Conservation (phyloP, 1,140 invertebrate genomes). For the Drosophila novamexicana region DNA sequence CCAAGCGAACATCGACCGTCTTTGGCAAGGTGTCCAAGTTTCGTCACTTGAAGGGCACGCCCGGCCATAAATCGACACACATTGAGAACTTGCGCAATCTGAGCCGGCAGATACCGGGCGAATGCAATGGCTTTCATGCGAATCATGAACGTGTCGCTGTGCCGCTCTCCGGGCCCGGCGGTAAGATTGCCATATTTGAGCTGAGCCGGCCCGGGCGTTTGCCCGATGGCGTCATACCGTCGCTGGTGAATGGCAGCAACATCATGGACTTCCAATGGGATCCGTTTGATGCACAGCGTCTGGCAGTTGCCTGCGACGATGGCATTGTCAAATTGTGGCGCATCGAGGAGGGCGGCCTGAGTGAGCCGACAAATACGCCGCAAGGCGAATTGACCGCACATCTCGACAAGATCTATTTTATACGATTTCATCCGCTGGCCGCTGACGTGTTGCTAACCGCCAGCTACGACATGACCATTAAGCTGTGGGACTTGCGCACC, state of each 20-base stretch:
- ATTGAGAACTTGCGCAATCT: conserved; percentile 97
- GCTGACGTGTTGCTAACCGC: conserved; percentile 93
- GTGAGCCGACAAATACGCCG: conserved; percentile 86
- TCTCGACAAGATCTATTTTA: conserved; percentile 95
- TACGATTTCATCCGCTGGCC: conserved; percentile 95
- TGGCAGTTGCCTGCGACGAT: conserved; percentile 95
- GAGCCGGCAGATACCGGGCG: conserved; percentile 95
- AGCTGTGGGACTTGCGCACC: conserved; percentile 90
- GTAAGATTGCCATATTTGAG: conserved; percentile 95
- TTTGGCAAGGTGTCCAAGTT: conserved; percentile 97
- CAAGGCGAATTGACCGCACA: conserved; percentile 90
- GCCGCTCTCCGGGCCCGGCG: conserved; percentile 94
- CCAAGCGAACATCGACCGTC: conserved; percentile 93
- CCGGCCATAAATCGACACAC: conserved; percentile 94
- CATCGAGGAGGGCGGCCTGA: conserved; percentile 87
- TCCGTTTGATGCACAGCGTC: conserved; percentile 92
- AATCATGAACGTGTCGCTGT: conserved; percentile 94
- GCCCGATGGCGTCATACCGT: conserved; percentile 91
- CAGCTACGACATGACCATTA: conserved; percentile 95
- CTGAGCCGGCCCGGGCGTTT: conserved; percentile 91
- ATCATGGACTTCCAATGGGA: conserved; percentile 97
- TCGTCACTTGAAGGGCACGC: conserved; percentile 95
- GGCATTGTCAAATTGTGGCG: conserved; percentile 95
- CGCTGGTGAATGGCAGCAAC: conserved; percentile 94
- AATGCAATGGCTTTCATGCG: conserved; percentile 96